A percentile compares a stretch with the other conserved stretches of the same genome.
These are phyloP conservation scores for Sesia bembeciformis DNA, from an alignment of 2,888 invertebrate species.

Conservation along the genomic window DNA sequence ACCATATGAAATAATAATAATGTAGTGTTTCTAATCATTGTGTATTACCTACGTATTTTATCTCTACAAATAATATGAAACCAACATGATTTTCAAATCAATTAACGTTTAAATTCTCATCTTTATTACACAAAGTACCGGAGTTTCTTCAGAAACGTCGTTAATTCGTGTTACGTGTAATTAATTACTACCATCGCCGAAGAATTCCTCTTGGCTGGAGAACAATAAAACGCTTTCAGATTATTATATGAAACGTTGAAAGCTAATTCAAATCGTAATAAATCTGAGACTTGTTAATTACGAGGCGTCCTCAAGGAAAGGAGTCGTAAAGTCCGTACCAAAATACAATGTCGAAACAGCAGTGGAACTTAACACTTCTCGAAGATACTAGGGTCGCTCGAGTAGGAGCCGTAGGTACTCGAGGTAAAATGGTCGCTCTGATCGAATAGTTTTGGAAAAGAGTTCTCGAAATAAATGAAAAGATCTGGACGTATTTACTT, in stretches of 20 bases:
- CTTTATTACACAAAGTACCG: neutral
- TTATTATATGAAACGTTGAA: constrained; percentile 64
- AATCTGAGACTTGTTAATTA: constrained; percentile 65
- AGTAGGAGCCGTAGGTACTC: too few species aligned
- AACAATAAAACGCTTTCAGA: constrained; percentile 60
- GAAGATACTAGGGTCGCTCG: too few species aligned
- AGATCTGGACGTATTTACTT: too few species aligned
- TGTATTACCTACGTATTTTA: neutral
- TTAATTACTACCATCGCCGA: constrained; percentile 38
- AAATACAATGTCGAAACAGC: too few species aligned
- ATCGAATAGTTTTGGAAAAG: too few species aligned
- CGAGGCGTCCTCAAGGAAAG: constrained; percentile 28
- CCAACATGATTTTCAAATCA: neutral
- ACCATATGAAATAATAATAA: too few species aligned
- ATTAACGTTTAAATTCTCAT: neutral
- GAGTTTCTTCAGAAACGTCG: constrained; percentile 31
- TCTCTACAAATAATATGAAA: neutral
- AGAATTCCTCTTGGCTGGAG: constrained; percentile 21
- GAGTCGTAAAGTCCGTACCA: constrained; percentile 35
- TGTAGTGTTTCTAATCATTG: too few species aligned
- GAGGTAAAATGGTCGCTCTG: too few species aligned
- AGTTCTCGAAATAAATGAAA: too few species aligned
- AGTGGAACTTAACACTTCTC: too few species aligned
- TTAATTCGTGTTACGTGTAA: constrained; percentile 48
- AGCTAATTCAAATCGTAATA: constrained; percentile 61